Evolutionary conservation across 2,888 invertebrate genomes (phyloP).

Genomic region (Chrysolina americana): DNA sequence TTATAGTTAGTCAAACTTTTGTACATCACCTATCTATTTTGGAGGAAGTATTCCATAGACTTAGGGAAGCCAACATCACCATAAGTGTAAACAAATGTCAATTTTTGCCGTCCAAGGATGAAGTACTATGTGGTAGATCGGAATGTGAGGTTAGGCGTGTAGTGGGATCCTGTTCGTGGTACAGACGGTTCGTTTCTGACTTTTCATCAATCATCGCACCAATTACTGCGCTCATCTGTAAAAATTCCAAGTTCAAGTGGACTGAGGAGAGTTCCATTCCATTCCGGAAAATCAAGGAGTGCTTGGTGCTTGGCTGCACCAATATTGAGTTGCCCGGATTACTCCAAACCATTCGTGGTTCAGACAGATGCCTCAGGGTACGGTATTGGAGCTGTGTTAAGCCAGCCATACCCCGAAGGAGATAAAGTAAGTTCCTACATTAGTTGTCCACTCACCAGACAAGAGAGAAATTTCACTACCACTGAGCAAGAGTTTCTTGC

Average conservation of each 20-base stretch:
- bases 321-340: slow-evolving; percentile 36
- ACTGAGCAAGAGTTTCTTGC: not conserved
- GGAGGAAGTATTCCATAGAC: slow-evolving; percentile 49
- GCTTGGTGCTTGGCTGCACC: slow-evolving; percentile 31
- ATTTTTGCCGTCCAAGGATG: slow-evolving; percentile 32
- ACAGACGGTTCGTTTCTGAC: slow-evolving; percentile 39
- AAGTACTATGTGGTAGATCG: slow-evolving; percentile 32
- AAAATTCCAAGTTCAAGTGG: slow-evolving; percentile 32
- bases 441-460: slow-evolving; percentile 2
- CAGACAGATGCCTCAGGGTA: slow-evolving; percentile 29
- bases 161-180: slow-evolving; percentile 42
- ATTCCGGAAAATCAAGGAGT: slow-evolving; percentile 31
- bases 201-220: slow-evolving; percentile 40
- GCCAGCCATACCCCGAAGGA: slow-evolving; percentile 25
- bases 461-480: slow-evolving; percentile 23
- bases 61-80: slow-evolving; percentile 50
- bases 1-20: slow-evolving; percentile 50
- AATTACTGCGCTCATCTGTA: slow-evolving; percentile 35
- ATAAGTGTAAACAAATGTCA: slow-evolving; percentile 44
- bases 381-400: slow-evolving; percentile 32
- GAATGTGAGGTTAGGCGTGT: slow-evolving; percentile 35
- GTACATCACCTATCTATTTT: slow-evolving; percentile 47
- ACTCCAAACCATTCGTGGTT: slow-evolving; percentile 22
- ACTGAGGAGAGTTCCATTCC: slow-evolving; percentile 21
- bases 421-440: slow-evolving; percentile 27